Evolutionary conservation across 2,113 vertebrate species (phyloP), one percentile per base, ranked within the genome.

Genomic region (Odocoileus virginianus): DNA sequence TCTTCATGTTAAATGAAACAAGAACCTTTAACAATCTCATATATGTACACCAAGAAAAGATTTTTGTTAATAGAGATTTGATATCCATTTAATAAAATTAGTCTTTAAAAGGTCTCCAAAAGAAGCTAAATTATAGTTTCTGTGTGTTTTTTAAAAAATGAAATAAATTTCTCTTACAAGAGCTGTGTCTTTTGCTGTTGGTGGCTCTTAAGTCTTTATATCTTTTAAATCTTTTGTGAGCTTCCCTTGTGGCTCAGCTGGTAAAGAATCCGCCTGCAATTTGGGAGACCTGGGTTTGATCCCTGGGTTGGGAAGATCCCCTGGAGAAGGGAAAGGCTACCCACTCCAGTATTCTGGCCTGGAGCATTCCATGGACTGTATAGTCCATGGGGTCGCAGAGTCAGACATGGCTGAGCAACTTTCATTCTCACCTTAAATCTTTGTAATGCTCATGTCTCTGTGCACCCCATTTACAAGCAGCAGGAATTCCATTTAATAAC

Each of bases 41-140:
- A 88, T 92, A 79, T 96, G 4, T 50, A 60, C 54, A 36, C 28
- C 43, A 58, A 67, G 54, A 55, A 74, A 95, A 91, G 2, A 19
- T 30, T 76, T 92, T 78, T 95, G 61, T 92, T 61, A 64, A 55
- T 61, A 96, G 21, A 81, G 12, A 10, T 13, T 89, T 78, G 27
- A 78, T 87, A 94, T 57, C 89, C 55, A 55, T 82, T 58, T 94
- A 74, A 81, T 85, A 87, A 91, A 94, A 91, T 91, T 82, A 74
- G 19, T 67, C 27, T 91, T 92, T 76, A 83, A 87, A 76, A n/a
- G 5, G 6, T 40, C 30, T 95, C 47, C 23, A 74, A 94, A 95
- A 81, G 85, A n/a, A 91, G 43, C 57, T 81, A 88, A 92, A 64
- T 94, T 96, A 84, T 67, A 43, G n/a, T 55, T 94, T 95, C 11